These are phyloP conservation scores for Batillaria attramentaria DNA, from an alignment of 1,140 invertebrate genomes.

Conservation along the genomic window DNA sequence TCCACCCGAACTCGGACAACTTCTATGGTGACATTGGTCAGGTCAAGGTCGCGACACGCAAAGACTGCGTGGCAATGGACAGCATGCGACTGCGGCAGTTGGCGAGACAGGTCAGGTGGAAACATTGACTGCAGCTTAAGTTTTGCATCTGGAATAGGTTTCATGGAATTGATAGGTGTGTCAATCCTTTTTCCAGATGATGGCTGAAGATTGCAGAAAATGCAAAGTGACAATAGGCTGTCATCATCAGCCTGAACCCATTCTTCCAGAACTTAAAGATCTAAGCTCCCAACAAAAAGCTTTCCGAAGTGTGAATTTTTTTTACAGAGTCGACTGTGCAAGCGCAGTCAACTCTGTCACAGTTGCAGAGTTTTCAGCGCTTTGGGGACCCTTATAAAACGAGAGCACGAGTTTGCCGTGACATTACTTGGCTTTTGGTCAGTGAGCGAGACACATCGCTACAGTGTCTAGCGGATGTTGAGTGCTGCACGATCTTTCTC, in stretches of 20 bases:
- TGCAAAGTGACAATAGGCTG: too few relatives aligned
- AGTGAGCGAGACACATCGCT: too few relatives aligned
- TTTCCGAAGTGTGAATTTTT: too few relatives aligned
- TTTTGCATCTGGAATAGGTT: not conserved
- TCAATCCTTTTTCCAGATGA: not conserved
- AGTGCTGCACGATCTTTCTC: too few relatives aligned
- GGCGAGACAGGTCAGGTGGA: conserved; percentile 82
- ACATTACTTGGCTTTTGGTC: too few relatives aligned
- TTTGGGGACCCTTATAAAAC: too few relatives aligned
- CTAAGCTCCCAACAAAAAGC: too few relatives aligned
- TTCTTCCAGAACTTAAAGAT: not conserved
- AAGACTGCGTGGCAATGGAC: conserved; percentile 86
- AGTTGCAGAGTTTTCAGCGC: too few relatives aligned
- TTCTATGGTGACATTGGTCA: conserved; percentile 94
- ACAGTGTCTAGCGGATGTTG: too few relatives aligned
- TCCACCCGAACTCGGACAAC: conserved; percentile 89
- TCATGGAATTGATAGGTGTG: not conserved
- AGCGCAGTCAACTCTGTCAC: too few relatives aligned
- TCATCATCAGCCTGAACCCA: not conserved
- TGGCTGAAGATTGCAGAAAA: not conserved
- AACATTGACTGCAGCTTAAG: not conserved
- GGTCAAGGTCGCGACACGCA: conserved; percentile 91
- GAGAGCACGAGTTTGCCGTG: too few relatives aligned
- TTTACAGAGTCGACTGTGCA: too few relatives aligned
- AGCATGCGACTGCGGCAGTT: conserved; percentile 86